Evolutionary conservation across 2,888 invertebrate species (phyloP).

Genomic region (Euplagia quadripunctaria): DNA sequence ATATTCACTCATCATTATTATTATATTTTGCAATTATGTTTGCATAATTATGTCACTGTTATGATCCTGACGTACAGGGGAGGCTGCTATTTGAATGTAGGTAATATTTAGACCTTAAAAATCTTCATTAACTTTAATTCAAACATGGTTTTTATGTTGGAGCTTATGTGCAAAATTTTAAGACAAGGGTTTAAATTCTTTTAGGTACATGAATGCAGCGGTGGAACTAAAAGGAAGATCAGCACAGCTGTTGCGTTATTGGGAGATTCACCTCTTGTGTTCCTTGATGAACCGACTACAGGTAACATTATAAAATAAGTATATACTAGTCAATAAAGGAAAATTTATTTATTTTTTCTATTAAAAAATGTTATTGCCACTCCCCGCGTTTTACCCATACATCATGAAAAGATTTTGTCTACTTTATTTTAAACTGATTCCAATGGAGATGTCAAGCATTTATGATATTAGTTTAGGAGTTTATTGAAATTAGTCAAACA

Average conservation of each 20-base stretch:
- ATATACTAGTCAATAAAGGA: background rate
- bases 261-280: slow-evolving; percentile 90
- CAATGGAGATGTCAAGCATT: too few relatives aligned
- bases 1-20: too few relatives aligned
- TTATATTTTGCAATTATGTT: too few relatives aligned
- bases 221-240: slow-evolving; percentile 92
- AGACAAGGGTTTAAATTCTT: slow-evolving; percentile 5
- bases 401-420: too few relatives aligned
- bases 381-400: too few relatives aligned
- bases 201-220: slow-evolving; percentile 88
- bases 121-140: background rate
- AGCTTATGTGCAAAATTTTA: background rate
- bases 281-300: slow-evolving; percentile 90
- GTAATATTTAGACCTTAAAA: background rate
- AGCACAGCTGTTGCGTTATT: slow-evolving; percentile 91
- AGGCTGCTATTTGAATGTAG: too few relatives aligned
- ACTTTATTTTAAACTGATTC: too few relatives aligned
- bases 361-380: too few relatives aligned
- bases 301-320: slow-evolving; percentile 64
- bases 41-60: too few relatives aligned
- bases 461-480: background rate
- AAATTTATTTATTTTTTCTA: background rate
- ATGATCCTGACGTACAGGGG: too few relatives aligned
- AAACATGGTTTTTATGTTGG: too few relatives aligned
- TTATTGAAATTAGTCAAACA: background rate